Conservation (phyloP, 2,797 vertebrate genomes). For the Gorsachius magnificus region DNA sequence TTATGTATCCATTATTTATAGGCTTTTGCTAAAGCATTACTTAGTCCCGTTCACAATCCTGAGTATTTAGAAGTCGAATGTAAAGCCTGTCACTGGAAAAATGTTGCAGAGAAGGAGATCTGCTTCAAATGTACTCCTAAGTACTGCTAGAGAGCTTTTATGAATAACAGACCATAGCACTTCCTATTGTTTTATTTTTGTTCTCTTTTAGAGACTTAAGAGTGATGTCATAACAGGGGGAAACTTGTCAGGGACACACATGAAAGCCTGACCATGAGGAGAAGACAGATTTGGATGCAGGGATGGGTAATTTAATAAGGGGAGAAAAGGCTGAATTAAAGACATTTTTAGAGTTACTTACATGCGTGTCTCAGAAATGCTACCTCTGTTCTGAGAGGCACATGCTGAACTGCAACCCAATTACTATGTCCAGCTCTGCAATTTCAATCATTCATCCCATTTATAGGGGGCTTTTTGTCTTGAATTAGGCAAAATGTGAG, state of each 20-base stretch:
- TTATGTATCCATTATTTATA: background rate
- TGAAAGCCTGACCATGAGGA: background rate
- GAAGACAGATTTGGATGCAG: constrained; percentile 8
- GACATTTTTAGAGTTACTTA: constrained; percentile 24
- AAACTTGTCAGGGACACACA: constrained; percentile 45
- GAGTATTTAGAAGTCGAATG: background rate
- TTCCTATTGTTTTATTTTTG: constrained; percentile 43
- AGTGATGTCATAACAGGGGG: constrained; percentile 23
- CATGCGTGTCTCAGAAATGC: constrained; percentile 6
- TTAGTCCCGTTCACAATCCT: background rate
- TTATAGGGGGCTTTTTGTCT: constrained; percentile 64
- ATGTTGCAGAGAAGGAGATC: background rate
- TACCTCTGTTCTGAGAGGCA: constrained; percentile 35
- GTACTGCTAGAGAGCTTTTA: constrained; percentile 5
- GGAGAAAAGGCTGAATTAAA: constrained; percentile 35
- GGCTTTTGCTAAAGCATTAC: background rate
- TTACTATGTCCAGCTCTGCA: constrained; percentile 50
- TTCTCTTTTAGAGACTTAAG: constrained; percentile 8
- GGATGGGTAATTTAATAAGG: constrained; percentile 44
- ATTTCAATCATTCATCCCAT: constrained; percentile 53
- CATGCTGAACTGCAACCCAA: constrained; percentile 46
- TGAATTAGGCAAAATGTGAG: constrained; percentile 67
- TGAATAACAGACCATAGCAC: constrained; percentile 6
- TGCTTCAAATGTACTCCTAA: constrained; percentile 23
- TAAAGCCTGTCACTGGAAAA: background rate